Percentiles rank a stretch among this genome's conserved stretches.
Conservation (phyloP, 2,797 vertebrate species). For the Rallus crepitans region DNA sequence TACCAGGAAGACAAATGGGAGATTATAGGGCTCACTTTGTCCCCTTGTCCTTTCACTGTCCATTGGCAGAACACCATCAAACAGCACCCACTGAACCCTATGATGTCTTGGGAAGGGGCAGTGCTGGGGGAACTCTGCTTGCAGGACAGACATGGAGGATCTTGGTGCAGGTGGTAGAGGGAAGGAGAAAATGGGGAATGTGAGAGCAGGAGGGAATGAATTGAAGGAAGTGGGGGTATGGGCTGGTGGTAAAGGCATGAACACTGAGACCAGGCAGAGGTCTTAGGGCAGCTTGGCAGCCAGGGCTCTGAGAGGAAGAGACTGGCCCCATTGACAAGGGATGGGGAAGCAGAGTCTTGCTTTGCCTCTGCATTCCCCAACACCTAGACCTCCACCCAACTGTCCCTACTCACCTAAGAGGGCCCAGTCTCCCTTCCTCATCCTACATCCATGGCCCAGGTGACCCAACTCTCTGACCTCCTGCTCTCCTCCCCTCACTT, state of each 20-base stretch:
- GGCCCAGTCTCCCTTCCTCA: not conserved
- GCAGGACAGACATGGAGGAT: not conserved
- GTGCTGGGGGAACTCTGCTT: not conserved
- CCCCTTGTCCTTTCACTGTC: not conserved
- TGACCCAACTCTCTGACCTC: not conserved
- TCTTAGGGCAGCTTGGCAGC: not conserved
- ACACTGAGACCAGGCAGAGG: not conserved
- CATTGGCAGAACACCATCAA: not conserved
- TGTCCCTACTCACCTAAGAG: not conserved
- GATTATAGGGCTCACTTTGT: fast-evolving
- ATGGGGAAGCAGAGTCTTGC: not conserved
- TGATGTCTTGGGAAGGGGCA: not conserved
- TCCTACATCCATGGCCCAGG: not conserved
- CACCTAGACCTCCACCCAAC: not conserved
- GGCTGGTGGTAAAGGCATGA: not conserved
- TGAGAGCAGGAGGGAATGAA: not conserved
- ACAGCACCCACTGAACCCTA: not conserved
- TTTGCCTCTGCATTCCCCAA: not conserved
- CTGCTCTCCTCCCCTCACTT: not conserved
- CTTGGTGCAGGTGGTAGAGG: not conserved
- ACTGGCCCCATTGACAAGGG: not conserved
- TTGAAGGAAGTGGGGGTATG: conserved; percentile 23
- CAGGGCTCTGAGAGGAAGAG: not conserved
- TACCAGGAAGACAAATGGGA: not conserved
- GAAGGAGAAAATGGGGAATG: not conserved